Evolutionary conservation across 1,140 invertebrate genomes (phyloP).

Genomic region (Bombus polaris): DNA sequence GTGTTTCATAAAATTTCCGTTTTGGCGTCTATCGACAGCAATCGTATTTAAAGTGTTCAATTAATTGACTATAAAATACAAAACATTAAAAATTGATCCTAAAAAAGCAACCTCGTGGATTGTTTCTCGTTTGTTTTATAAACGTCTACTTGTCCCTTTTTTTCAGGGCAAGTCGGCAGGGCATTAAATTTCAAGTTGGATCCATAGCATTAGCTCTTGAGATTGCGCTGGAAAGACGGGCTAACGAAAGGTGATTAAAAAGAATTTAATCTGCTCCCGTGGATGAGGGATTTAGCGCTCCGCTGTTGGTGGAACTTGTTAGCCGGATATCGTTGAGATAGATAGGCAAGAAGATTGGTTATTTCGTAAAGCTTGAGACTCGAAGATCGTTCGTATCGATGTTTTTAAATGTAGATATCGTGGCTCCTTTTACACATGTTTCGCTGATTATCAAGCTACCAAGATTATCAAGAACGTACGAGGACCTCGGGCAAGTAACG

Average conservation of each 20-base stretch:
- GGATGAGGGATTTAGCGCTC: constrained; percentile 11
- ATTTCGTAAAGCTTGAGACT: background rate
- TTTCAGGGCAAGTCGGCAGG: background rate
- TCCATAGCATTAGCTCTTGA: constrained; percentile 11
- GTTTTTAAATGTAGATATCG: too few species aligned
- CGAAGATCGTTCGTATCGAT: background rate
- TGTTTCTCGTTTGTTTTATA: background rate
- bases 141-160: background rate
- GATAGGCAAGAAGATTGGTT: constrained; percentile 10
- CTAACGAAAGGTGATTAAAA: constrained; percentile 25
- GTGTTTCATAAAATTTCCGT: too few species aligned
- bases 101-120: background rate
- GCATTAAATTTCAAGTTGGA: background rate
- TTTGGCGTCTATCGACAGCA: too few species aligned
- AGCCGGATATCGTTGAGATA: constrained; percentile 5
- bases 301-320: constrained; percentile 17
- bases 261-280: constrained; percentile 26
- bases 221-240: background rate
- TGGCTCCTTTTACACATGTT: rapidly evolving
- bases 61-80: background rate
- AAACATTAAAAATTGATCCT: background rate
- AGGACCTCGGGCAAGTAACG: too few species aligned
- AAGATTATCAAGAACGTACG: too few species aligned
- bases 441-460: background rate
- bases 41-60: too few species aligned